phyloP scores from a whole-genome alignment of 2,888 invertebrate genomes.

The Andrena minutula region DNA sequence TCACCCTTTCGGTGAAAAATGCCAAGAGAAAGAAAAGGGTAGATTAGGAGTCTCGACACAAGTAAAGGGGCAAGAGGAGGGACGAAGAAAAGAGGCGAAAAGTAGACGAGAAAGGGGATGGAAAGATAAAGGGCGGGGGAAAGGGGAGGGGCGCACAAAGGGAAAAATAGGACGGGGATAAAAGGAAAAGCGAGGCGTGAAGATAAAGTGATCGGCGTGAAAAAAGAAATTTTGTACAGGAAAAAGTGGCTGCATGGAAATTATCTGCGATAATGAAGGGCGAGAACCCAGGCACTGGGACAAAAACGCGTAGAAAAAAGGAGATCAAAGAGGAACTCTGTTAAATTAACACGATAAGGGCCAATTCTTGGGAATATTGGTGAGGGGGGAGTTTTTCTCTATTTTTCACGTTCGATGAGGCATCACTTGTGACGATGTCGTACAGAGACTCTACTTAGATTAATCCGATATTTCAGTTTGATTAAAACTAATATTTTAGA shows the following conservation, averaged over 20 bases:
- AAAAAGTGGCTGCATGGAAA: conserved; percentile 26
- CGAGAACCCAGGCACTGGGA: background rate
- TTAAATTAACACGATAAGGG: background rate
- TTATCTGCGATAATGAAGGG: conserved; percentile 33
- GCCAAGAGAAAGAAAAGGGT: conserved; percentile 46
- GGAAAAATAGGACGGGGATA: conserved; percentile 5
- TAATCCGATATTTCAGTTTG: too few relatives aligned
- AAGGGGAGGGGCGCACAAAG: background rate
- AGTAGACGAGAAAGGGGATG: background rate
- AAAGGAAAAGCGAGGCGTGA: conserved; percentile 10
- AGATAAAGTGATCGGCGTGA: conserved; percentile 14
- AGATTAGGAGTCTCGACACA: conserved; percentile 54
- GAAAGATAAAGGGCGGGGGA: background rate
- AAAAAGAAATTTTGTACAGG: conserved; percentile 20
- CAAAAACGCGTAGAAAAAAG: conserved; percentile 20
- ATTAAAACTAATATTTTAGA: too few relatives aligned
- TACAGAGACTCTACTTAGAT: too few relatives aligned
- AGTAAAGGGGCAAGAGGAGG: conserved; percentile 9
- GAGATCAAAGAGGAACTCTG: conserved; percentile 27
- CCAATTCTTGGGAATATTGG: too few relatives aligned
- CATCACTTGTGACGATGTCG: too few relatives aligned
- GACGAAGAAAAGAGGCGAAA: background rate
- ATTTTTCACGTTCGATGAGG: too few relatives aligned
- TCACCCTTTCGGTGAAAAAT: conserved; percentile 41
- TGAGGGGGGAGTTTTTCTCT: too few relatives aligned